A percentile compares a stretch with the other conserved stretches of the same genome.
Conservation (phyloP, 2,113 vertebrate genomes). For the Melanotaenia duboulayi region DNA sequence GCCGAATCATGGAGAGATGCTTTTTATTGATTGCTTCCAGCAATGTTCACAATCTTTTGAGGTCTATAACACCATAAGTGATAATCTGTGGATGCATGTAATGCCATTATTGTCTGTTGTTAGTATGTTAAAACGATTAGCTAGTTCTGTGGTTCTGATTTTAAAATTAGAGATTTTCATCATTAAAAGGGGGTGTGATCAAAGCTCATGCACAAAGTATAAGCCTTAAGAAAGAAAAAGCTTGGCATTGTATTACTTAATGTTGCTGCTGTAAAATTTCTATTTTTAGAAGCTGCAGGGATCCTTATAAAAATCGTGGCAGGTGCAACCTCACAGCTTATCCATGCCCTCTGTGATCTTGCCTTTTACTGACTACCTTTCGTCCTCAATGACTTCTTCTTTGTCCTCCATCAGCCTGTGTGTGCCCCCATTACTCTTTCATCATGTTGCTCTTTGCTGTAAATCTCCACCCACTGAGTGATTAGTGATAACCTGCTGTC, state of each 20-base stretch:
- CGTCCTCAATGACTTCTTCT: constrained; percentile 44
- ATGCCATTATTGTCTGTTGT: constrained; percentile 26
- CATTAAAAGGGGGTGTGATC: neutral
- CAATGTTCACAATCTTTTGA: constrained; percentile 34
- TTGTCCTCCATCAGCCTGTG: constrained; percentile 27
- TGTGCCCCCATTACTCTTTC: constrained; percentile 46
- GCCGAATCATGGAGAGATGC: constrained; percentile 60
- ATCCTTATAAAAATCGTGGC: constrained; percentile 6
- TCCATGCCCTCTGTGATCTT: constrained; percentile 20
- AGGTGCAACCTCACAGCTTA: constrained; percentile 23
- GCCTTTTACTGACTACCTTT: constrained; percentile 25
- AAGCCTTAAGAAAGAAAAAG: neutral
- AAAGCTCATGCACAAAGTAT: neutral
- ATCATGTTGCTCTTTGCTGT: constrained; percentile 36
- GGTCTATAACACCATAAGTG: constrained; percentile 29
- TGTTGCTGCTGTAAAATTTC: constrained; percentile 21
- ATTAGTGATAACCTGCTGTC: constrained; percentile 75
- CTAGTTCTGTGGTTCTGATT: neutral
- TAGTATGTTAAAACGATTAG: constrained; percentile 21
- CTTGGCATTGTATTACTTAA: neutral
- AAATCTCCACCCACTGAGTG: constrained; percentile 66
- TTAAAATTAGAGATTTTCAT: neutral
- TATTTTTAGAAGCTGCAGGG: constrained; percentile 42
- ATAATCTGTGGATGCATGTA: constrained; percentile 28
- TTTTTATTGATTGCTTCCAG: constrained; percentile 48